These are phyloP conservation scores for Thamnophis sirtalis DNA, from an alignment of 2,113 vertebrate species.

Conservation along the genomic window DNA sequence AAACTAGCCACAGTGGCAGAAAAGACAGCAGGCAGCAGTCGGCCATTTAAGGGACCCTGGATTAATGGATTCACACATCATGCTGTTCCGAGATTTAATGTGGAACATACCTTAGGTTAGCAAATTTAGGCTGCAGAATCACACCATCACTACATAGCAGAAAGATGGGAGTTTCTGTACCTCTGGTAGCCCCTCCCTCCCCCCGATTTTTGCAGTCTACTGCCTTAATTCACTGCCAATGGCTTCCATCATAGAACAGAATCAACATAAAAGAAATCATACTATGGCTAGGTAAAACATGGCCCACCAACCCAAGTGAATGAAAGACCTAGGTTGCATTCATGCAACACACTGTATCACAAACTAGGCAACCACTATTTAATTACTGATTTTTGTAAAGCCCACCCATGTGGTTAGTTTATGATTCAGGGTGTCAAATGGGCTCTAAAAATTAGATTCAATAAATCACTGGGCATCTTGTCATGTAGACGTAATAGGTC, in stretches of 20 bases:
- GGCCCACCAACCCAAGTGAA: not conserved
- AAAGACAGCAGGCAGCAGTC: not conserved
- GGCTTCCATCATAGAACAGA: not conserved
- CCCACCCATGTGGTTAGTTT: not conserved
- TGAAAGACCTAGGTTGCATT: not conserved
- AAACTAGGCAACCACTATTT: not conserved
- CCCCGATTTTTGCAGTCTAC: not conserved
- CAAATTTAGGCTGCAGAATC: not conserved
- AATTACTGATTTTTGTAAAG: not conserved
- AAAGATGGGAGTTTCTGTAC: not conserved
- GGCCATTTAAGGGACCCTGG: not conserved
- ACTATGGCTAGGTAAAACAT: not conserved
- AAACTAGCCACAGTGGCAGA: not conserved
- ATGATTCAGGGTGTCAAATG: not conserved
- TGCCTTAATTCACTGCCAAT: not conserved
- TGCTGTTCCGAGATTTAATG: not conserved
- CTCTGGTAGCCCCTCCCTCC: not conserved
- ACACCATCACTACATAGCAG: not conserved
- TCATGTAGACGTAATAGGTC: not conserved
- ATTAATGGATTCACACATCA: not conserved
- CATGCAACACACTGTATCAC: not conserved
- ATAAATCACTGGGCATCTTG: not conserved
- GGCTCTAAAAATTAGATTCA: not conserved
- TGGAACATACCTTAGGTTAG: not conserved
- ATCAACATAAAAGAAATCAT: not conserved